Conservation (phyloP, 1,140 invertebrate genomes). For the Sycophaga agraensis region DNA sequence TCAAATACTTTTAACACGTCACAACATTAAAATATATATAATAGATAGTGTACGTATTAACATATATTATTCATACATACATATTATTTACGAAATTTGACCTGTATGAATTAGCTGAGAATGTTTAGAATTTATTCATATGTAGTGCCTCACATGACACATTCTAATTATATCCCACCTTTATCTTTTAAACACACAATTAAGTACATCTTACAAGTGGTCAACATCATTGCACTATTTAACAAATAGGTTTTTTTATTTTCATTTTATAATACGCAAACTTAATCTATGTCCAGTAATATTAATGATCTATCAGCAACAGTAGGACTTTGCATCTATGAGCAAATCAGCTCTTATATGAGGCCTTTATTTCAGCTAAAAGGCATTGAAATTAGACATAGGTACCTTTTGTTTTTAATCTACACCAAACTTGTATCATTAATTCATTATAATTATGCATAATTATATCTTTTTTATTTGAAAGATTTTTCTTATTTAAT, state of each 20-base stretch:
- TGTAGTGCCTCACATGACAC: conserved; percentile 35
- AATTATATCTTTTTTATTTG: too few relatives aligned
- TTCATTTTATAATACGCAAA: conserved; percentile 36
- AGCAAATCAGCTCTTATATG: conserved; percentile 32
- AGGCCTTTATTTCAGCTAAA: conserved; percentile 12
- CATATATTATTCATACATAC: conserved; percentile 37
- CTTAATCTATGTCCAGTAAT: conserved; percentile 39
- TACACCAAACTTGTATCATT: neutral
- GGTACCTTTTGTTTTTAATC: conserved; percentile 21
- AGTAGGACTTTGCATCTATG: conserved; percentile 25
- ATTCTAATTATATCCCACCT: conserved; percentile 32
- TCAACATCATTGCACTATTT: conserved; percentile 46
- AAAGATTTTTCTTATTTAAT: neutral
- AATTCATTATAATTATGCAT: too few relatives aligned
- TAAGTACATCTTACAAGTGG: conserved; percentile 49
- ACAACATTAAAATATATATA: conserved; percentile 54
- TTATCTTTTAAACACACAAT: conserved; percentile 39
- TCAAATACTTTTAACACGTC: conserved; percentile 49
- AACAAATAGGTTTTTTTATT: conserved; percentile 44
- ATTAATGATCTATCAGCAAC: conserved; percentile 44
- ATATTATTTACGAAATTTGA: conserved; percentile 31
- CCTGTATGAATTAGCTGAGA: conserved; percentile 37
- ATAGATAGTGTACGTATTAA: conserved; percentile 48
- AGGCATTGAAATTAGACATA: neutral
- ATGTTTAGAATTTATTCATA: conserved; percentile 37